These are phyloP conservation scores for Eubasilissa regina DNA, from an alignment of 1,140 invertebrate genomes.

Conservation along the genomic window DNA sequence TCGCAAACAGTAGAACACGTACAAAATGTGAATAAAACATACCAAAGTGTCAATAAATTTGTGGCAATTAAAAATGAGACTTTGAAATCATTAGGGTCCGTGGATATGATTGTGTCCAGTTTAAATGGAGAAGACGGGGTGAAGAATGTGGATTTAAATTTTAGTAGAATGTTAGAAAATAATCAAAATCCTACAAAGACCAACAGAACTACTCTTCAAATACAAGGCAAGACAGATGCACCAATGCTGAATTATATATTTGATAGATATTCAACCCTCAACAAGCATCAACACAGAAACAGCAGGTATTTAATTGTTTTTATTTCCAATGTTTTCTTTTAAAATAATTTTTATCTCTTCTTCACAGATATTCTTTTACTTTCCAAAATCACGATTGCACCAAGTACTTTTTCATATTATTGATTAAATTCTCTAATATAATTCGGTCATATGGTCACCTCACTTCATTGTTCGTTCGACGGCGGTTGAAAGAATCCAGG, in stretches of 20 bases:
- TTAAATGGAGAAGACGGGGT: not conserved
- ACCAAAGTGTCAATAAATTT: not conserved
- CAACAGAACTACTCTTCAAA: constrained; percentile 47
- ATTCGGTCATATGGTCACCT: too few species aligned
- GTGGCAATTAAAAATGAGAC: constrained; percentile 34
- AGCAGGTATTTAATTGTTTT: constrained; percentile 70
- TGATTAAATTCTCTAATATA: too few species aligned
- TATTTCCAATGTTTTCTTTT: not conserved
- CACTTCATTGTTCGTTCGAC: too few species aligned
- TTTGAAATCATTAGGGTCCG: constrained; percentile 51
- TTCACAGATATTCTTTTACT: too few species aligned
- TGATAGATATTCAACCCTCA: constrained; percentile 77
- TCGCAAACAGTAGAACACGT: not conserved
- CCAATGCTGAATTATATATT: constrained; percentile 83
- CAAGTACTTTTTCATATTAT: too few species aligned
- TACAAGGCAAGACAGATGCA: constrained; percentile 74
- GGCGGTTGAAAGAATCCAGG: too few species aligned
- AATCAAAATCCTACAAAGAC: not conserved
- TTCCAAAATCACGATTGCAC: too few species aligned
- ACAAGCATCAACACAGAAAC: constrained; percentile 78
- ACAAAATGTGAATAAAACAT: not conserved
- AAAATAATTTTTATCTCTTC: not conserved
- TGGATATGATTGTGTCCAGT: constrained; percentile 51
- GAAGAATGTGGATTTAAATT: not conserved
- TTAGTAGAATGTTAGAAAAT: not conserved